Base-by-base conservation (phyloP, 2,113 vertebrate genomes). In the Rhabdornis inornatus region DNA sequence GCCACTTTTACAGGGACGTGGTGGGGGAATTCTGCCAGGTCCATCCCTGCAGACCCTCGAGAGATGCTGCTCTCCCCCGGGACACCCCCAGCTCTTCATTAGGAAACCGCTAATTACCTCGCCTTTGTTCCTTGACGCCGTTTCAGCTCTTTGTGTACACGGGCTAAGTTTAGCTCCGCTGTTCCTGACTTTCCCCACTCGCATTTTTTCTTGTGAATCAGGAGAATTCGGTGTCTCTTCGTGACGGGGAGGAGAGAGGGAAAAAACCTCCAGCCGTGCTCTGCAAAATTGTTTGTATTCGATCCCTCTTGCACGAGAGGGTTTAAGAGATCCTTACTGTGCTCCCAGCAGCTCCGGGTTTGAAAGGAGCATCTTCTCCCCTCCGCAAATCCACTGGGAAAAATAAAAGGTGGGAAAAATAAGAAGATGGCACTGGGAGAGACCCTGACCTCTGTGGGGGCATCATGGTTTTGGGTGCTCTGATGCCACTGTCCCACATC, bases 1-100 rank as follows among this genome's bases (percentile, higher is more conserved):
- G 18, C 1, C 45, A 0, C 50, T 75, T 60, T n/a, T 6, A 2
- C 40, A 53, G n/a, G 45, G 15, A 17, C 2, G 4, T 0, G 22
- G 5, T 2, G 31, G 2, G 13, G 50, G 16, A 15, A 35, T 66
- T 30, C 14, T 35, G 27, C 30, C 65, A 11, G 16, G 4, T 22
- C 65, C 83, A 10, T 7, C 75, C 52, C 69, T 31, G 59, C 74
- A 64, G 69, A 13, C 5, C 33, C 1, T 24, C 1, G 0, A 33
- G 61, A 22, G 81, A 20, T 2, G 4, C 37, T 9, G 30, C 61
- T 57, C 25, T 40, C 3, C 57, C 50, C 39, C 0, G 6, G 70
- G 70, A 53, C 42, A 40, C 9, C 13, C 33, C 47, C 61, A n/a
- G 70, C 71, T 63, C 83, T 30, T 96, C 92, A 50, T 96, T 89